phyloP scores from a whole-genome alignment of 2,888 invertebrate genomes.

The Liodrosophila aerea region DNA sequence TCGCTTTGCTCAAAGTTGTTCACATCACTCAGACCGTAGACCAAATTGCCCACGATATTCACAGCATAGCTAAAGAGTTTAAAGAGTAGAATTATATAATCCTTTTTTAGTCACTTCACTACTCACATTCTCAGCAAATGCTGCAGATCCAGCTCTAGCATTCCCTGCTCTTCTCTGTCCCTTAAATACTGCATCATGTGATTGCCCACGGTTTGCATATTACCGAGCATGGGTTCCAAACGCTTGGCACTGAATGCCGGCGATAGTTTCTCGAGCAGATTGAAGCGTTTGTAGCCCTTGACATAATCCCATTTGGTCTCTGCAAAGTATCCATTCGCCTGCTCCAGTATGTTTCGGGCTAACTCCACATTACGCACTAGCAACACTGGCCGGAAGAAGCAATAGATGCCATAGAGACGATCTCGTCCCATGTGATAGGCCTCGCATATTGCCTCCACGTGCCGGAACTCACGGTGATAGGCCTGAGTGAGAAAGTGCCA shows the following conservation, averaged over 20 bases:
- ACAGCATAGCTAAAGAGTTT: slow-evolving; percentile 80
- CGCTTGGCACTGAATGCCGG: slow-evolving; percentile 87
- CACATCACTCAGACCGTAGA: slow-evolving; percentile 82
- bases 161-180: slow-evolving; percentile 60
- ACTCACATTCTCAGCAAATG: slow-evolving; percentile 71
- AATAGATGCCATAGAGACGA: slow-evolving; percentile 85
- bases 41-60: slow-evolving; percentile 83
- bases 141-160: slow-evolving; percentile 63
- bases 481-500: slow-evolving; percentile 64
- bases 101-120: neutral
- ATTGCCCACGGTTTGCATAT: slow-evolving; percentile 85
- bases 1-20: slow-evolving; percentile 80
- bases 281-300: slow-evolving; percentile 84
- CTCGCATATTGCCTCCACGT: slow-evolving; percentile 70
- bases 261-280: slow-evolving; percentile 85
- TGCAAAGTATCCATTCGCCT: slow-evolving; percentile 86
- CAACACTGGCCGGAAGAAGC: slow-evolving; percentile 86
- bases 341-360: slow-evolving; percentile 85
- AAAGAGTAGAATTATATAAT: neutral
- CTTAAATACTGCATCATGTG: slow-evolving; percentile 83
- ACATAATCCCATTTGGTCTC: slow-evolving; percentile 85
- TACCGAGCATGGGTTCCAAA: slow-evolving; percentile 85
- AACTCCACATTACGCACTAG: slow-evolving; percentile 86
- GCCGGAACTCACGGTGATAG: slow-evolving; percentile 75
- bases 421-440: slow-evolving; percentile 74